Percentiles rank a stretch among this genome's conserved stretches.
phyloP scores from a whole-genome alignment of 2,888 invertebrate genomes.

The Ctena decussata region DNA sequence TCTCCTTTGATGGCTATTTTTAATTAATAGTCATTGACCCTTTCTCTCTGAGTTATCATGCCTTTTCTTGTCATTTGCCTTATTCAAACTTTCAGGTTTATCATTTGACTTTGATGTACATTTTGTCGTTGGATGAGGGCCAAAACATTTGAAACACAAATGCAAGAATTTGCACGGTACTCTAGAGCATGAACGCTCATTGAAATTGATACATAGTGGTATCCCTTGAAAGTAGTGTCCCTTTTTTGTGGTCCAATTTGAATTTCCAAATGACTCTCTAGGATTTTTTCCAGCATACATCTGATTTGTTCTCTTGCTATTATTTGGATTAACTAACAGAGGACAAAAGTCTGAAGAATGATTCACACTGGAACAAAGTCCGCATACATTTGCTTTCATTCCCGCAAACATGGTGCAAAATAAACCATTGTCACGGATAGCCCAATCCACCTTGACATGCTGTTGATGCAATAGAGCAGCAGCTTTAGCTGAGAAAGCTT shows the following conservation, averaged over 20 bases:
- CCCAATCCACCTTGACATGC: neutral
- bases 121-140: neutral
- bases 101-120: neutral
- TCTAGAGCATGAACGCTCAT: neutral
- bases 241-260: neutral
- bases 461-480: neutral
- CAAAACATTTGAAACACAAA: neutral
- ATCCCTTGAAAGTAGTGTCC: neutral
- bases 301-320: neutral
- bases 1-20: no score
- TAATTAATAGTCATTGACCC: neutral
- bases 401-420: neutral
- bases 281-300: no score
- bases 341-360: neutral
- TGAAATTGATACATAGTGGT: neutral
- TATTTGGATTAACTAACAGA: neutral
- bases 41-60: neutral
- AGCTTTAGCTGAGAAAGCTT: neutral
- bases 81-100: neutral
- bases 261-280: no score
- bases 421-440: neutral
- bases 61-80: neutral
- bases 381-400: neutral
- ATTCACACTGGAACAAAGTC: neutral
- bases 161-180: neutral